Conservation (phyloP, 2,888 invertebrate genomes). For the Melanargia galathea region DNA sequence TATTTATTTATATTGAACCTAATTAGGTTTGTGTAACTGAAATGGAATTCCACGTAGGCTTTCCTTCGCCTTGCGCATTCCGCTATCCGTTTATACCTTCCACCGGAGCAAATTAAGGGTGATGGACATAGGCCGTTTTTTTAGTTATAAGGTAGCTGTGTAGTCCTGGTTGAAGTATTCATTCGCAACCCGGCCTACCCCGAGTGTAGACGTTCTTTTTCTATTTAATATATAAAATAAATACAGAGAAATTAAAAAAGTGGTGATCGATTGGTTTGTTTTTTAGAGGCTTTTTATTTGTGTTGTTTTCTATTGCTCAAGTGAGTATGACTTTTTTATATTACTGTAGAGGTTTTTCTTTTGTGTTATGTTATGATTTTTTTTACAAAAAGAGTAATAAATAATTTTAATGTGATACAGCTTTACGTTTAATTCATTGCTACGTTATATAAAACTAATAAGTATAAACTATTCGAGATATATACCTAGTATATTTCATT, state of each 20-base stretch:
- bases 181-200: conserved; percentile 61
- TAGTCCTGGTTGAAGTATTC: conserved; percentile 48
- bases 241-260: background rate
- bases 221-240: conserved; percentile 27
- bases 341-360: background rate
- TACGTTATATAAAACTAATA: too few relatives aligned
- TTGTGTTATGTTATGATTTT: background rate
- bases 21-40: conserved; percentile 9
- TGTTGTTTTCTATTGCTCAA: conserved; percentile 41
- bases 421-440: too few relatives aligned
- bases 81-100: conserved; percentile 50
- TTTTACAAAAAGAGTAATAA: background rate
- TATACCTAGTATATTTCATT: too few relatives aligned
- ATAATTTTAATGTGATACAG: background rate
- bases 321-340: conserved; percentile 41
- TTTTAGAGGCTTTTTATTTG: conserved; percentile 35
- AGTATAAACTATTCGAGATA: too few relatives aligned
- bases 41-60: conserved; percentile 14
- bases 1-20: too few relatives aligned
- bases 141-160: conserved; percentile 54
- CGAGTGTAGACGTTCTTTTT: conserved; percentile 55
- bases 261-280: conserved; percentile 29
- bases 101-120: conserved; percentile 56
- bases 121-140: conserved; percentile 50
- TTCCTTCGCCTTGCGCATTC: conserved; percentile 14